Evolutionary conservation across 2,113 vertebrate species (phyloP), one percentile per base, ranked within the genome.

Genomic region (Oreotragus oreotragus): DNA sequence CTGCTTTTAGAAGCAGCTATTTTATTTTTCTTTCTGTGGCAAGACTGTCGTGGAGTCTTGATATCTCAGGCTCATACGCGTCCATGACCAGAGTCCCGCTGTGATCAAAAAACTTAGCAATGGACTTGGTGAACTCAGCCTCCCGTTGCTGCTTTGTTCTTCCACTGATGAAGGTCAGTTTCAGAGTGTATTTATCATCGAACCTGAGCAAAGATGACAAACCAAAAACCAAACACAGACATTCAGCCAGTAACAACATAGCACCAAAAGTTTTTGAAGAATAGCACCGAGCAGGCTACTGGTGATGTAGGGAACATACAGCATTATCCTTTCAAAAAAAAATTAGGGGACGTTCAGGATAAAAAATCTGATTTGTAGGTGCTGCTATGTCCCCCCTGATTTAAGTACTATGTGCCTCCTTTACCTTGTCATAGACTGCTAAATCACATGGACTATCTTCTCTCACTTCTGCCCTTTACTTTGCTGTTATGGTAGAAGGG

Each of bases 81-180:
- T 99, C 99, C 99, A 99, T 99, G 39, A 99, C 99, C 83, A 99
- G 95, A 0, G 99, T 99, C 5, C 99, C 99, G 0, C 99, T 99
- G 51, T 98, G 98, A 1, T 99, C 99, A 4, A 99, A 99, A 98
- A 99, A 99, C 19, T 98, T 98, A 1, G 99, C 98, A 11, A 99
- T 99, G 1, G 99, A 99, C 86, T 99, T 99, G 77, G 99, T 99
- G 98, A 99, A 99, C 97, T 99, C 99, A 0, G 98, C 98, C 21
- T 99, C 99, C 73, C 99, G 98, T 62, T 98, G 98, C 96, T 98
- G 98, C 91, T 97, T 99, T 62, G 98, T 99, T 93, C 98, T 99
- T 0, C 99, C 99, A 0, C 99, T 99, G 70, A 99, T 99, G 98
- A 99, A 99, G 3, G 99, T 99, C 73, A 99, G 97, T 94, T 99